Evolutionary conservation across 1,140 invertebrate genomes (phyloP).

Genomic region (Atta cephalotes): DNA sequence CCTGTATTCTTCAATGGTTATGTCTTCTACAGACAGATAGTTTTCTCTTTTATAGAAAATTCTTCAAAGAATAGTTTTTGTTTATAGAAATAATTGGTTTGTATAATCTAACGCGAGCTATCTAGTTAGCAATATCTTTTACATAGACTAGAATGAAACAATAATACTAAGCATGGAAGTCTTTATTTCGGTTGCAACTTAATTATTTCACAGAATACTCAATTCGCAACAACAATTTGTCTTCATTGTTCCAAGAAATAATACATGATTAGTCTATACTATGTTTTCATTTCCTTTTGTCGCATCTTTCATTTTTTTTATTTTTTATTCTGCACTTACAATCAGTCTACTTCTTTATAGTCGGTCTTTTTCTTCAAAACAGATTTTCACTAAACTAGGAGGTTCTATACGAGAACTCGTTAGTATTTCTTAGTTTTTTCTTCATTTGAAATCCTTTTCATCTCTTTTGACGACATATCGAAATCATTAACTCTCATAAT

Average conservation of each 20-base stretch:
- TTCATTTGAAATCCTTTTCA: slow-evolving; percentile 37
- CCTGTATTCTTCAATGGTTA: slow-evolving; percentile 29
- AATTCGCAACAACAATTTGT: not conserved
- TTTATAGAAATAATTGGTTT: not conserved
- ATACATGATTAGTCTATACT: slow-evolving; percentile 34
- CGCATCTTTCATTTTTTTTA: slow-evolving; percentile 16
- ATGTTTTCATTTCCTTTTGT: slow-evolving; percentile 44
- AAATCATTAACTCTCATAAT: slow-evolving; percentile 63
- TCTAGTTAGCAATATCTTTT: not conserved
- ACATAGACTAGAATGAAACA: not conserved
- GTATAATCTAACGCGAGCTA: not conserved
- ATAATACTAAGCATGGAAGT: not conserved
- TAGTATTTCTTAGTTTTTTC: slow-evolving; percentile 48
- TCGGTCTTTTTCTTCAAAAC: slow-evolving; percentile 38
- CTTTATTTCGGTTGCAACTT: not conserved
- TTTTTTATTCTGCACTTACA: slow-evolving; percentile 34
- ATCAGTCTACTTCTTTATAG: slow-evolving; percentile 14
- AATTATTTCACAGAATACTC: slow-evolving; percentile 10
- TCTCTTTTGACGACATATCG: slow-evolving; percentile 41
- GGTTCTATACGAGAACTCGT: slow-evolving; percentile 31
- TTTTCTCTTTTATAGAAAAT: not conserved
- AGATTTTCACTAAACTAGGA: slow-evolving; percentile 33
- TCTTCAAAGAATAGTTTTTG: not conserved
- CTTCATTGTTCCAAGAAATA: slow-evolving; percentile 20
- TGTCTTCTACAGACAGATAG: not conserved